Evolutionary conservation across 2,797 vertebrate genomes (phyloP).

Genomic region (Natrix natrix): DNA sequence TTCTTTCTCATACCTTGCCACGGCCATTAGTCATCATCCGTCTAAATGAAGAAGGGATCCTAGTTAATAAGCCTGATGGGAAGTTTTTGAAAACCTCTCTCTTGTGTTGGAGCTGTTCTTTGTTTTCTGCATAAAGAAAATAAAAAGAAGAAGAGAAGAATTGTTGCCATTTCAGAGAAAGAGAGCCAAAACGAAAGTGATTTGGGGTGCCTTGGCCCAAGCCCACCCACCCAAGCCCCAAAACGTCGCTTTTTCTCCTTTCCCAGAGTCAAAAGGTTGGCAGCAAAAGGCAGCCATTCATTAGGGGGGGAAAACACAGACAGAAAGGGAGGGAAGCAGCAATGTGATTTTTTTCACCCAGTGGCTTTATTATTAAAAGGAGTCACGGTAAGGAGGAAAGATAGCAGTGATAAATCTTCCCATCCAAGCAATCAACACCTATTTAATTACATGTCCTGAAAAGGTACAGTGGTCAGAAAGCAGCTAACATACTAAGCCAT

Average conservation of each 20-base stretch:
- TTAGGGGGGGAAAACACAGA: neutral
- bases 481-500: neutral
- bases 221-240: neutral
- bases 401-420: neutral
- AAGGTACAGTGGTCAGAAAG: neutral
- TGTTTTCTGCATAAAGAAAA: constrained; percentile 24
- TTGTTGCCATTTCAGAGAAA: constrained; percentile 9
- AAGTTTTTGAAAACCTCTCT: constrained; percentile 15
- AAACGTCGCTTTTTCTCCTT: neutral
- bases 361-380: constrained; percentile 9
- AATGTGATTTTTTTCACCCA: neutral
- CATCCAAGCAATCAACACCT: neutral
- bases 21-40: constrained; percentile 47
- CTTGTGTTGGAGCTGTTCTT: neutral
- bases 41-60: constrained; percentile 49
- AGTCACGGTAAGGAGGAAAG: neutral
- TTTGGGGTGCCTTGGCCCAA: neutral
- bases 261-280: constrained; percentile 8
- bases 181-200: neutral
- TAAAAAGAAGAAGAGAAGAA: neutral
- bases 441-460: neutral
- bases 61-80: constrained; percentile 47
- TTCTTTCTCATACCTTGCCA: constrained; percentile 34
- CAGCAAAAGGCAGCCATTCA: constrained; percentile 22
- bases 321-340: neutral